Conservation (phyloP, 2,888 invertebrate genomes). For the Ennomos quercinarius region DNA sequence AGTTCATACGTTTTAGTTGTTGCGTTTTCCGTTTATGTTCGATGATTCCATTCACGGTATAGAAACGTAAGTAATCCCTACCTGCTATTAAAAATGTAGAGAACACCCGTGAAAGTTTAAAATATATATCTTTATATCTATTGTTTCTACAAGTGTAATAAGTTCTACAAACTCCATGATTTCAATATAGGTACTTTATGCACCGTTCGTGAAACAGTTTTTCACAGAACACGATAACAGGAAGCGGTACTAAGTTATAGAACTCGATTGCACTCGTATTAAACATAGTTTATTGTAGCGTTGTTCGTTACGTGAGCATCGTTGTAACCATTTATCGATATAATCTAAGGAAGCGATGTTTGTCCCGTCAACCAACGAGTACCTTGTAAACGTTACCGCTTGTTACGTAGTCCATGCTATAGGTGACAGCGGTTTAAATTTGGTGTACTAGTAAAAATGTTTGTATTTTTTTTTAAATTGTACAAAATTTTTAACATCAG, state of each 20-base stretch:
- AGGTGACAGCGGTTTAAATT: constrained; percentile 28
- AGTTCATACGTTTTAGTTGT: too few species aligned
- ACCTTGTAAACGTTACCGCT: constrained; percentile 48
- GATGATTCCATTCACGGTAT: too few species aligned
- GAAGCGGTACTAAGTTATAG: constrained; percentile 30
- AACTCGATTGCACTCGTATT: constrained; percentile 37
- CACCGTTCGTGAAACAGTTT: constrained; percentile 7
- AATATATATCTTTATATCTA: too few species aligned
- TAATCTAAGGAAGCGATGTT: constrained; percentile 59
- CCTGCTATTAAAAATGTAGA: too few species aligned
- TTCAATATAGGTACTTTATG: background rate
- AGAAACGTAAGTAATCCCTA: too few species aligned
- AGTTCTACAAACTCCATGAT: too few species aligned
- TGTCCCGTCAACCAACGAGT: constrained; percentile 50
- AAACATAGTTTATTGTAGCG: constrained; percentile 35
- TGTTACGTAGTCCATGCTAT: constrained; percentile 27
- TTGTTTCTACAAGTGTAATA: too few species aligned
- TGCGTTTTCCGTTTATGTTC: too few species aligned
- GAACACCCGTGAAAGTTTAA: too few species aligned
- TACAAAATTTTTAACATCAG: too few species aligned
- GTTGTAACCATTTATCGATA: constrained; percentile 49
- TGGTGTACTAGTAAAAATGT: too few species aligned
- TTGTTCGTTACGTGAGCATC: constrained; percentile 43
- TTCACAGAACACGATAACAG: constrained; percentile 21
- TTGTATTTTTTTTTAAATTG: too few species aligned